Conservation (phyloP, 2,888 invertebrate genomes). For the Dendrolimus pini region DNA sequence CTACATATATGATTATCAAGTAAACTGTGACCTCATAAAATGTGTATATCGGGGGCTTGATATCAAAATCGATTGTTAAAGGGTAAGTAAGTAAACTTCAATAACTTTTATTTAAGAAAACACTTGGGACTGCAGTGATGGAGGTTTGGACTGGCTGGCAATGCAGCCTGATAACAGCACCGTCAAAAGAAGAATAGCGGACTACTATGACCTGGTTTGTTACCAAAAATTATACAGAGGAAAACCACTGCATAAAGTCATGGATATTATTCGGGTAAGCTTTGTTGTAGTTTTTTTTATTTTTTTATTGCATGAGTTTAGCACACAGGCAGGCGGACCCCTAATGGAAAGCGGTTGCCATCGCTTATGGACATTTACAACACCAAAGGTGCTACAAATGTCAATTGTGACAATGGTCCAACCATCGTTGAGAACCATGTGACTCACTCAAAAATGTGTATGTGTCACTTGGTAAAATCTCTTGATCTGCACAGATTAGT, state of each 20-base stretch:
- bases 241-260: conserved; percentile 79
- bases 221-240: conserved; percentile 75
- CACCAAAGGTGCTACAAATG: no score
- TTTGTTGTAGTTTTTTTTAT: neutral
- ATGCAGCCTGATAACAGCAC: conserved; percentile 68
- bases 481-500: no score
- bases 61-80: no score
- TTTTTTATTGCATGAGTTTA: no score
- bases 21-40: no score
- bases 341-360: no score
- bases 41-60: no score
- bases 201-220: conserved; percentile 77
- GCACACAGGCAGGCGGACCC: no score
- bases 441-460: conserved; percentile 5
- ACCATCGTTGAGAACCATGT: neutral
- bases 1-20: no score
- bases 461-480: neutral
- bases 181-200: conserved; percentile 62
- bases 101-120: conserved; percentile 68
- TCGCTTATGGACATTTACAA: no score
- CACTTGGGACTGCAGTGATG: conserved; percentile 80
- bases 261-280: conserved; percentile 79
- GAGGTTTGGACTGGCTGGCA: conserved; percentile 79
- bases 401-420: no score
- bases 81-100: no score